Percentiles rank a stretch among this genome's conserved stretches.
These are phyloP conservation scores for Drosophila leontia DNA, from an alignment of 1,140 invertebrate species.

Conservation along the genomic window DNA sequence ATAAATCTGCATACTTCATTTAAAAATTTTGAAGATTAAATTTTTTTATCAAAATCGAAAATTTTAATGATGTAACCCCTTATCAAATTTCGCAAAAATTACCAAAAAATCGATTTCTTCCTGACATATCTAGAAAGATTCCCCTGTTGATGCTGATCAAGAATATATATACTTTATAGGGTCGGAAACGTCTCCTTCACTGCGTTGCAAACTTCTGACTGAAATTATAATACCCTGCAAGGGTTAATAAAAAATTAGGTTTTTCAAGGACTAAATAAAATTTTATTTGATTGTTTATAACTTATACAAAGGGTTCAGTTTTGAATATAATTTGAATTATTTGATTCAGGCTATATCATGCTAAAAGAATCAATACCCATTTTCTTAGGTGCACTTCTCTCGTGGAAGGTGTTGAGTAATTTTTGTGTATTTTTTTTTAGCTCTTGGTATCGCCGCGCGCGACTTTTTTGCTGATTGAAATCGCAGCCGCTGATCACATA, in stretches of 20 bases:
- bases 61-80: too few species aligned
- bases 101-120: too few species aligned
- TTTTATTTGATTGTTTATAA: neutral
- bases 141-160: too few species aligned
- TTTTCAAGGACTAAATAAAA: neutral
- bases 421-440: constrained; percentile 41
- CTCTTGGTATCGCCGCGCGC: constrained; percentile 21
- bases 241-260: neutral
- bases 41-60: too few species aligned
- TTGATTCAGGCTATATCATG: rapidly evolving
- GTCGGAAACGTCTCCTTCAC: too few species aligned
- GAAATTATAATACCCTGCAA: too few species aligned
- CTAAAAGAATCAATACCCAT: neutral
- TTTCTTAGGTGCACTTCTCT: constrained; percentile 21
- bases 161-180: too few species aligned
- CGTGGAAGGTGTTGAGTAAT: constrained; percentile 76
- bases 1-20: too few species aligned
- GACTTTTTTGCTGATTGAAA: constrained; percentile 72
- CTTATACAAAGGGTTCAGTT: neutral
- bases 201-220: too few species aligned
- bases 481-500: constrained; percentile 79
- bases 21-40: too few species aligned
- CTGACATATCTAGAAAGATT: too few species aligned
- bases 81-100: too few species aligned
- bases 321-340: neutral